Conservation (phyloP, 2,113 vertebrate genomes). For the Tetrao urogallus region DNA sequence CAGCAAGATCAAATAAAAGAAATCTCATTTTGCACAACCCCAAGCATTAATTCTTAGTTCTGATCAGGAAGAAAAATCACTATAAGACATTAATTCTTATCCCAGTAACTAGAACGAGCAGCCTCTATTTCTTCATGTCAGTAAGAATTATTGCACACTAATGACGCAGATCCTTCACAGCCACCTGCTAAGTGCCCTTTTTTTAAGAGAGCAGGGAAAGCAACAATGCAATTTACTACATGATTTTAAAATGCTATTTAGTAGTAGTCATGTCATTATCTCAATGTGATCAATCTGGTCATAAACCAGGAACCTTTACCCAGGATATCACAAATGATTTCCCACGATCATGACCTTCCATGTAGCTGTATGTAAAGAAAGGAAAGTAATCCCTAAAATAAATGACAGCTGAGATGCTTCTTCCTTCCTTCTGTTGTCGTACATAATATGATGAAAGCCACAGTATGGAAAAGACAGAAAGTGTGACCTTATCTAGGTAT, state of each 20-base stretch:
- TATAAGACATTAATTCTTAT: not conserved
- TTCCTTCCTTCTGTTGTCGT: not conserved
- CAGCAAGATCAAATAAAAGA: not conserved
- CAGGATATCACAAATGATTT: not conserved
- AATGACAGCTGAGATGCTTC: not conserved
- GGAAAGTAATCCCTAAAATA: not conserved
- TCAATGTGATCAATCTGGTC: not conserved
- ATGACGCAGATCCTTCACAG: not conserved
- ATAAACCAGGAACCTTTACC: not conserved
- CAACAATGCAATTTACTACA: not conserved
- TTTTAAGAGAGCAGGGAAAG: not conserved
- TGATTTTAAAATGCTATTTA: not conserved
- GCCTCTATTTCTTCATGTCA: not conserved
- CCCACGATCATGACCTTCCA: fast-evolving
- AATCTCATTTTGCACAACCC: not conserved
- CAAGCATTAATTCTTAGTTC: not conserved
- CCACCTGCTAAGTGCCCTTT: not conserved
- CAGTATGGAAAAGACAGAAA: not conserved
- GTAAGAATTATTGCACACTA: not conserved
- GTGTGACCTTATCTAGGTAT: not conserved
- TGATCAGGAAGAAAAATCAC: not conserved
- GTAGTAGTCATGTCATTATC: not conserved
- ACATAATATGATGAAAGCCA: not conserved
- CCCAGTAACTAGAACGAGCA: not conserved
- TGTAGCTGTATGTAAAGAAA: not conserved